These are phyloP conservation scores for Blastobasis lacticolella DNA, from an alignment of 2,888 invertebrate species.

Conservation along the genomic window DNA sequence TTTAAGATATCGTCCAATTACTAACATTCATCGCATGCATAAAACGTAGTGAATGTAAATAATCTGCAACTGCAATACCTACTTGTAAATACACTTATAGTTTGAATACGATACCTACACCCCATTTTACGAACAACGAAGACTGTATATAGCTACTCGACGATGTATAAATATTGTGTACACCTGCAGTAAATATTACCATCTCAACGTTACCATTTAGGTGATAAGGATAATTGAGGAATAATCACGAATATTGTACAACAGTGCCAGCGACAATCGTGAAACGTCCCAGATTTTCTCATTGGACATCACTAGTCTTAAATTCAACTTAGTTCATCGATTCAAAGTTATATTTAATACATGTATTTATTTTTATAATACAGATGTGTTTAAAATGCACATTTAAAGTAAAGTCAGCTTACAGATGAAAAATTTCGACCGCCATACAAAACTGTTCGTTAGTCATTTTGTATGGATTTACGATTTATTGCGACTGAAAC, in stretches of 20 bases:
- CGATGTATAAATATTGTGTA: no score
- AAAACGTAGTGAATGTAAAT: conserved; percentile 46
- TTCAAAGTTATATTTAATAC: conserved; percentile 5
- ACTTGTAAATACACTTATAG: conserved; percentile 56
- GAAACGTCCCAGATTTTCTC: conserved; percentile 16
- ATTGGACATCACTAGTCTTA: conserved; percentile 35
- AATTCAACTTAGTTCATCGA: conserved; percentile 18
- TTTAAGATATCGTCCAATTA: conserved; percentile 46
- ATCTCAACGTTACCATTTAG: conserved; percentile 37
- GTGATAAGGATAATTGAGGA: conserved; percentile 26
- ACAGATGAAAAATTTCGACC: no score
- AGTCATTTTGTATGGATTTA: no score
- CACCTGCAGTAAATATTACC: conserved; percentile 33
- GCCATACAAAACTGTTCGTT: no score
- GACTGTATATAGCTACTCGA: conserved; percentile 40
- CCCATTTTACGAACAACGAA: conserved; percentile 35
- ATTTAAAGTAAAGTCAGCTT: background rate
- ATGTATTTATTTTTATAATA: conserved; percentile 1
- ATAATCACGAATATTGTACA: conserved; percentile 25
- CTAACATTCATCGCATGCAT: conserved; percentile 41
- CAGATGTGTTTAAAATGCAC: conserved; percentile 20
- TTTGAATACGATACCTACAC: conserved; percentile 15
- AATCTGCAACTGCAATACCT: conserved; percentile 29
- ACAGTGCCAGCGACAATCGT: conserved; percentile 29
- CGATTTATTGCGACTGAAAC: no score